A percentile compares a stretch with the other conserved stretches of the same genome.
Conservation (phyloP, 2,888 invertebrate genomes). For the Apamea anceps region DNA sequence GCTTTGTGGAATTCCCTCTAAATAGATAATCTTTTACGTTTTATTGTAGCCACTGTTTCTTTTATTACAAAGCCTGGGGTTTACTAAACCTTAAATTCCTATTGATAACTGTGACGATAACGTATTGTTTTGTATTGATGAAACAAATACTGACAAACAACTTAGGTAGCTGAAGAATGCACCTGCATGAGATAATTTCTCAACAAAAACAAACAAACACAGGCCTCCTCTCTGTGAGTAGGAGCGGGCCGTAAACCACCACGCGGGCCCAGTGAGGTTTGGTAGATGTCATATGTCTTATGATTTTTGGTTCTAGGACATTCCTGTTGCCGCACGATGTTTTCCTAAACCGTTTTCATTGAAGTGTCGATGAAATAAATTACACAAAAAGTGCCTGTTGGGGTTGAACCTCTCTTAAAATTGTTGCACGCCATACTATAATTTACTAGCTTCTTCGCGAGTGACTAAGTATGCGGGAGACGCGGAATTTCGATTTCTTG, state of each 20-base stretch:
- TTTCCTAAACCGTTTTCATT: neutral
- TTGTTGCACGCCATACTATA: neutral
- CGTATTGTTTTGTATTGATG: neutral
- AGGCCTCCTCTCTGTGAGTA: neutral
- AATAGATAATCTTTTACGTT: slow-evolving; percentile 22
- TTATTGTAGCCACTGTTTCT: slow-evolving; percentile 14
- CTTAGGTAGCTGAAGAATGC: no score
- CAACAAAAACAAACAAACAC: no score
- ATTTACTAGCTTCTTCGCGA: no score
- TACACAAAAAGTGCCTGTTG: neutral
- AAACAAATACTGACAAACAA: neutral
- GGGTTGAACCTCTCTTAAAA: neutral
- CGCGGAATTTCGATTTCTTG: no score
- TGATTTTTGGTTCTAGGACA: neutral
- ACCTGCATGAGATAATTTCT: neutral
- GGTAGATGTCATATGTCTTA: neutral
- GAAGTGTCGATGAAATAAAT: neutral
- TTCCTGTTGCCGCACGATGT: neutral
- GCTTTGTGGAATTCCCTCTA: slow-evolving; percentile 6
- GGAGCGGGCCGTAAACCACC: neutral
- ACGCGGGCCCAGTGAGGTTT: no score
- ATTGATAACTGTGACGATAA: slow-evolving; percentile 3
- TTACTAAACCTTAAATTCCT: neutral
- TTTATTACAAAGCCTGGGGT: slow-evolving; percentile 1
- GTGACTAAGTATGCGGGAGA: no score